Conservation (phyloP, 2,797 vertebrate species). For the Eremophila alpestris region DNA sequence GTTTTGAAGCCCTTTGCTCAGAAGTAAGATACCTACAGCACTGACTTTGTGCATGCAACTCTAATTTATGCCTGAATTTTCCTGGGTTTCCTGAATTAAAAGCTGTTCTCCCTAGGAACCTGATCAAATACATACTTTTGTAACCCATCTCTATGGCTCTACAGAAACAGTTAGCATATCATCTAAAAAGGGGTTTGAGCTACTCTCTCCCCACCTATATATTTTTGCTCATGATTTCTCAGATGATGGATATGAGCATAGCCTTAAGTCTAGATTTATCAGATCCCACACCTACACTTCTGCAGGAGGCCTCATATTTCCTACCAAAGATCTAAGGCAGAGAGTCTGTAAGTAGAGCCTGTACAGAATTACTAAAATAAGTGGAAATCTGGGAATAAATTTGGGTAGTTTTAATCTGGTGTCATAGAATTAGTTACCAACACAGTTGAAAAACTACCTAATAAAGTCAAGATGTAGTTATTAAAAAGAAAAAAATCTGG, state of each 20-base stretch:
- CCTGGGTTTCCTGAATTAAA: neutral
- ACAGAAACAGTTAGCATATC: accelerated
- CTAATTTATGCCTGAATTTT: neutral
- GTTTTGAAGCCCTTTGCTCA: neutral
- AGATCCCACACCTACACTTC: no score
- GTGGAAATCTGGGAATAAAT: neutral
- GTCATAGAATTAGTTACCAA: neutral
- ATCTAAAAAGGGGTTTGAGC: neutral
- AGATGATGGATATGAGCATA: neutral
- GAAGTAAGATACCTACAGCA: neutral
- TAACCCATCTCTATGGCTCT: neutral
- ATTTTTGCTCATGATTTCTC: neutral
- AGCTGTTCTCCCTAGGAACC: neutral
- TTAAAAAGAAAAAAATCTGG: neutral
- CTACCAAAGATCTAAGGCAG: neutral
- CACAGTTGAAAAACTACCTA: neutral
- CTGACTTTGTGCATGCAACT: neutral
- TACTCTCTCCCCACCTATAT: neutral
- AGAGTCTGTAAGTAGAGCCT: neutral
- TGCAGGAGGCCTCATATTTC: neutral
- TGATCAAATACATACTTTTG: neutral
- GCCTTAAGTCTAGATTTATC: neutral
- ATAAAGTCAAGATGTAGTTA: neutral
- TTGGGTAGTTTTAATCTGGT: neutral
- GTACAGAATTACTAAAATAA: neutral